Percentiles rank a stretch among this genome's conserved stretches.
phyloP scores from a whole-genome alignment of 2,797 vertebrate species.

The Takifugu ocellatus region DNA sequence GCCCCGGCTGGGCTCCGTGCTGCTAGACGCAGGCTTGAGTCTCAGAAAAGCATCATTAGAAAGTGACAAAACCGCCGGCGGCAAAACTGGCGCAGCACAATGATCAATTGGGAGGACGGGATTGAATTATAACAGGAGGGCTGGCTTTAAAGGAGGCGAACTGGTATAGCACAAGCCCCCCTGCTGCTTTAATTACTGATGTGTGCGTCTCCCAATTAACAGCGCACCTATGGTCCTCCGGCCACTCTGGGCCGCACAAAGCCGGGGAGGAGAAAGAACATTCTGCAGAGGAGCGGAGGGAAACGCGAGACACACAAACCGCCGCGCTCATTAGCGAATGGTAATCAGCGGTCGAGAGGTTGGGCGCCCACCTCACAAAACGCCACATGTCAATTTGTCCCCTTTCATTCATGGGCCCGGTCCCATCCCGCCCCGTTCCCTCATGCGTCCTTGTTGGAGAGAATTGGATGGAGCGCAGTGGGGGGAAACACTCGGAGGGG shows the following conservation, averaged over 20 bases:
- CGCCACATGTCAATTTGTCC: slow-evolving; percentile 80
- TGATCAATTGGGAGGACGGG: slow-evolving; percentile 75
- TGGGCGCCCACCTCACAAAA: slow-evolving; percentile 75
- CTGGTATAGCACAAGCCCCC: slow-evolving; percentile 70
- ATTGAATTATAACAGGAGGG: slow-evolving; percentile 65
- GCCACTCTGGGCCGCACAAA: slow-evolving; percentile 66
- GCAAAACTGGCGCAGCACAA: slow-evolving; percentile 76
- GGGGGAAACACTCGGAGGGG: slow-evolving; percentile 70
- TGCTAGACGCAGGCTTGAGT: slow-evolving; percentile 55
- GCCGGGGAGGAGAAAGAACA: slow-evolving; percentile 63
- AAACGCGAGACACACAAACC: slow-evolving; percentile 56
- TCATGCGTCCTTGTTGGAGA: slow-evolving; percentile 58
- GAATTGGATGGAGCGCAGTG: slow-evolving; percentile 65
- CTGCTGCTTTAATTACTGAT: slow-evolving; percentile 84
- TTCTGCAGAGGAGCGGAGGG: slow-evolving; percentile 48
- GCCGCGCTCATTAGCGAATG: slow-evolving; percentile 80
- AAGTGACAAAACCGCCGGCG: slow-evolving; percentile 83
- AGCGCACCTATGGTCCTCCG: slow-evolving; percentile 70
- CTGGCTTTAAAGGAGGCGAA: slow-evolving; percentile 49
- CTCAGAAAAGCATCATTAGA: slow-evolving; percentile 75
- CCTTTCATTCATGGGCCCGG: slow-evolving; percentile 62
- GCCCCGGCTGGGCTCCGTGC: slow-evolving; percentile 63
- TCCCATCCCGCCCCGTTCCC: slow-evolving; percentile 47
- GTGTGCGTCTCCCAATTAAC: slow-evolving; percentile 77
- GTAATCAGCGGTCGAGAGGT: slow-evolving; percentile 78